Conservation (phyloP, 1,140 invertebrate species). For the Dermatophagoides farinae region DNA sequence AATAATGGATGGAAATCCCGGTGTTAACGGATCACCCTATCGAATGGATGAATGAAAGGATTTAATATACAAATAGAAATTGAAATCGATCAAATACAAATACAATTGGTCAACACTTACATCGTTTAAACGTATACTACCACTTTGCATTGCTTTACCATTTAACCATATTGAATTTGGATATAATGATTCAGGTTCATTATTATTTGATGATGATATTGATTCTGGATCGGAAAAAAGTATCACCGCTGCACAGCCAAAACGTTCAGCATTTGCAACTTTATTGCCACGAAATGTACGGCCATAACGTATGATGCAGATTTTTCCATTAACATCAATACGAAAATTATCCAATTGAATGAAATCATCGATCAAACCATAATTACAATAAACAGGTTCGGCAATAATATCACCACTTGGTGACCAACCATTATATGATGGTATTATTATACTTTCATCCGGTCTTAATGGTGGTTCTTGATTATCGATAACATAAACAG, state of each 20-base stretch:
- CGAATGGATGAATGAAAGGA: no score
- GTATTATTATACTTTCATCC: not conserved
- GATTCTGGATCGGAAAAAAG: conserved; percentile 9
- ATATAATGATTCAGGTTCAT: not conserved
- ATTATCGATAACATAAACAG: not conserved
- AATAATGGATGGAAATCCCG: conserved; percentile 4
- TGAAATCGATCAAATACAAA: no score
- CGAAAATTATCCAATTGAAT: conserved; percentile 12
- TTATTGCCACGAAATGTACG: conserved; percentile 13
- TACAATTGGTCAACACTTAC: not conserved
- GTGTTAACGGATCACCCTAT: conserved; percentile 14
- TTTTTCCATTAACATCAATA: conserved; percentile 16
- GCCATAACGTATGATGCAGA: conserved; percentile 14
- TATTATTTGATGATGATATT: not conserved
- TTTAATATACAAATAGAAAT: no score
- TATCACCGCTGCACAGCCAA: not conserved
- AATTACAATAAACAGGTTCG: conserved; percentile 18
- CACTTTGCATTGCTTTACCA: conserved; percentile 12
- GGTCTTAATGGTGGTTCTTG: not conserved
- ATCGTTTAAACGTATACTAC: not conserved
- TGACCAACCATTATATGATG: conserved; percentile 21
- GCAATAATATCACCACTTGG: conserved; percentile 17
- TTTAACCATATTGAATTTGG: conserved; percentile 14
- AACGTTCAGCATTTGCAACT: conserved; percentile 1
- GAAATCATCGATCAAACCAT: conserved; percentile 18